Conservation (phyloP, 2,797 vertebrate species). For the Enteromius anoplus region DNA sequence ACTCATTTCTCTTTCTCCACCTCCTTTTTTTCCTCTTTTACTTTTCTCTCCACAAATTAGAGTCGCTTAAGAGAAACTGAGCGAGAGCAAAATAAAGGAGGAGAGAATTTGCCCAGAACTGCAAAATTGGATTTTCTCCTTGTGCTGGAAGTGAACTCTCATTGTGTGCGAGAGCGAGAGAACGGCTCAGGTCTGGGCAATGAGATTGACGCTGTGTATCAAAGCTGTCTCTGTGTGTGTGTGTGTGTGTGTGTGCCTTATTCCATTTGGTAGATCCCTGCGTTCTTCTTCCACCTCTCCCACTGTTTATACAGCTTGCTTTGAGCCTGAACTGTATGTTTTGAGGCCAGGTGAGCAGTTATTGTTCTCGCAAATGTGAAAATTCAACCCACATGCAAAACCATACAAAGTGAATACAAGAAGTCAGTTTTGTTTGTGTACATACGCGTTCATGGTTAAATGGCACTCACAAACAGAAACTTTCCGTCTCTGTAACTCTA, state of each 20-base stretch:
- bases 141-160: conserved; percentile 62
- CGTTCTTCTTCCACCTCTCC: conserved; percentile 27
- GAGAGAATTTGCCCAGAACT: conserved; percentile 64
- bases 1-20: conserved; percentile 50
- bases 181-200: conserved; percentile 4
- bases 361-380: conserved; percentile 25
- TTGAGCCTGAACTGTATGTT: conserved; percentile 39
- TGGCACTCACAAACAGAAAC: conserved; percentile 13
- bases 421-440: conserved; percentile 18
- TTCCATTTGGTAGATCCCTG: conserved; percentile 22
- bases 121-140: conserved; percentile 72
- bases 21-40: conserved; percentile 46
- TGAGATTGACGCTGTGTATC: conserved; percentile 29
- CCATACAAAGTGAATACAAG: not conserved
- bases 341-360: conserved; percentile 29
- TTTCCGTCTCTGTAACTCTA: not conserved
- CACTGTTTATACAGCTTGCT: conserved; percentile 42
- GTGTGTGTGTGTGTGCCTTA: conserved; percentile 28
- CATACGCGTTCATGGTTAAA: not conserved
- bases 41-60: conserved; percentile 61
- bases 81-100: conserved; percentile 25
- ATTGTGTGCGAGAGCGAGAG: conserved; percentile 11
- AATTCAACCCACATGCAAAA: conserved; percentile 31
- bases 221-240: conserved; percentile 16
- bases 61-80: conserved; percentile 44